Percentiles rank a stretch among this genome's conserved stretches.
These are phyloP conservation scores for Cercopithecus mona DNA, from an alignment of 2,113 vertebrate genomes.

Conservation along the genomic window DNA sequence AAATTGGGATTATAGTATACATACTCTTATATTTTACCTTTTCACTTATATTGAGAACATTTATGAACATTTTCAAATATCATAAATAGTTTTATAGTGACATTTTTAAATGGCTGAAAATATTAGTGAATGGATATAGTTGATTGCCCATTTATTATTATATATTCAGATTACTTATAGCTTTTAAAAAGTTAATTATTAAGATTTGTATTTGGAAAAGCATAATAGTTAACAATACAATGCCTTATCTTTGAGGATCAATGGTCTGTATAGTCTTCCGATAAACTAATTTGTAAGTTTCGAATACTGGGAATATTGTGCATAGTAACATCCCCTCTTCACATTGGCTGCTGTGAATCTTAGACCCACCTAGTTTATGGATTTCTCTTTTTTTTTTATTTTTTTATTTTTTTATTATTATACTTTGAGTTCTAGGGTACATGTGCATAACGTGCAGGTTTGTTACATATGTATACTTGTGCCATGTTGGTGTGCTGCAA, in stretches of 20 bases:
- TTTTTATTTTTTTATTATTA: too few relatives aligned
- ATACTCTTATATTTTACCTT: background rate
- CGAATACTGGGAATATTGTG: background rate
- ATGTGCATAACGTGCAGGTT: too few relatives aligned
- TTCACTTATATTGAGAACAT: background rate
- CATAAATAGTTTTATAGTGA: background rate
- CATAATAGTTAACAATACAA: background rate
- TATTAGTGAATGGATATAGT: background rate
- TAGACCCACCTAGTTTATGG: background rate
- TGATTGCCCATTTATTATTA: background rate
- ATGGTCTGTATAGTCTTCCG: background rate
- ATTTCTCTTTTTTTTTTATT: too few relatives aligned
- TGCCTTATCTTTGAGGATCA: background rate
- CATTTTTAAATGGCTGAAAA: background rate
- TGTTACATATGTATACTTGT: too few relatives aligned
- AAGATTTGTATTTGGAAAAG: background rate
- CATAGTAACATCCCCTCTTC: background rate
- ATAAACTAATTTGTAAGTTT: background rate
- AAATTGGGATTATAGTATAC: background rate
- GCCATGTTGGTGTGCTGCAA: too few relatives aligned
- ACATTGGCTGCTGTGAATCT: background rate
- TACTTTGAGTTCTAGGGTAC: too few relatives aligned
- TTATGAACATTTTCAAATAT: background rate
- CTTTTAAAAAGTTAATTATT: background rate
- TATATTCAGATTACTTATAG: background rate